A percentile compares a stretch with the other conserved stretches of the same genome.
phyloP scores from a whole-genome alignment of 2,113 vertebrate genomes.

The Nettapus auritus region DNA sequence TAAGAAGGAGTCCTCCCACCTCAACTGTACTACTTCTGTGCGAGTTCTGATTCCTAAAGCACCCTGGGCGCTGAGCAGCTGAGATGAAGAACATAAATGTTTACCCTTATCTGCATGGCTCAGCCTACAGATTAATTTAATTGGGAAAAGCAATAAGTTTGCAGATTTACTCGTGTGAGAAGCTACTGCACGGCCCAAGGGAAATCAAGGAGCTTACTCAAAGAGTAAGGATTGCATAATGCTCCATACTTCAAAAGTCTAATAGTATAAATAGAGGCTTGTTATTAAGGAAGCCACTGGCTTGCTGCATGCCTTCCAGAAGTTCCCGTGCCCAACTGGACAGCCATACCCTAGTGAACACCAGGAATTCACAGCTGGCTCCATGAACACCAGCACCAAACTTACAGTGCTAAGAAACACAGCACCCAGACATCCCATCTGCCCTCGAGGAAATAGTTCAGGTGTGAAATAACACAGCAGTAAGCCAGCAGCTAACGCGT shows the following conservation, averaged over 20 bases:
- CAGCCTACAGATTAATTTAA: slow-evolving; percentile 30
- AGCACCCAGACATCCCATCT: neutral
- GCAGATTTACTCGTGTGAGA: slow-evolving; percentile 2
- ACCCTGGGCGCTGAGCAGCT: slow-evolving; percentile 12
- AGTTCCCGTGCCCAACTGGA: neutral
- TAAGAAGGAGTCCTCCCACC: neutral
- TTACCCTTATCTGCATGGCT: slow-evolving; percentile 9
- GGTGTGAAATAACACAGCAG: neutral
- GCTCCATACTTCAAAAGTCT: neutral
- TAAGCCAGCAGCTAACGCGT: neutral
- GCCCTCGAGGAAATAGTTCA: neutral
- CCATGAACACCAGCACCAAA: neutral
- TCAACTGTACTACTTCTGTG: neutral
- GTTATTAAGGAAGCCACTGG: neutral
- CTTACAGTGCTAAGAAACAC: neutral
- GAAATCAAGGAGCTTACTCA: slow-evolving; percentile 24
- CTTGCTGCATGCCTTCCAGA: neutral
- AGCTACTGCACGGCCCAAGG: neutral
- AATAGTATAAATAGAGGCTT: neutral
- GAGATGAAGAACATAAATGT: neutral
- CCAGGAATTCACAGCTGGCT: neutral
- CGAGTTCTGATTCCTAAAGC: neutral
- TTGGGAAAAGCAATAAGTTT: neutral
- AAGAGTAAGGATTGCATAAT: neutral
- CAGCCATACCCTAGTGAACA: neutral